These are phyloP conservation scores for Noctua janthe DNA, from an alignment of 2,888 invertebrate genomes.

Conservation along the genomic window DNA sequence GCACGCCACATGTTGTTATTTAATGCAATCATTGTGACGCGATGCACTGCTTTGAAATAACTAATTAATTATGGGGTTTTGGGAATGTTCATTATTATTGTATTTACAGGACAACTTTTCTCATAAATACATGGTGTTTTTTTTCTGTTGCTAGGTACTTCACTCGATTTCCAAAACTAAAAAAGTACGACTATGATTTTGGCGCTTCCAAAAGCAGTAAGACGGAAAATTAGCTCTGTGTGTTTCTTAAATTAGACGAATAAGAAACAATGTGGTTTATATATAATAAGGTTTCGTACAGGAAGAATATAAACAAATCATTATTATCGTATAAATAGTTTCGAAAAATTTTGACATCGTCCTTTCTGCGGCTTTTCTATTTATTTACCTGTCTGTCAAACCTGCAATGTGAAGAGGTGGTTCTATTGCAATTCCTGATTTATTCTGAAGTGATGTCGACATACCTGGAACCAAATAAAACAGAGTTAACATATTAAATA, in stretches of 20 bases:
- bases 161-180: background rate
- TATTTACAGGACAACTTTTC: background rate
- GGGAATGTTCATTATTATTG: background rate
- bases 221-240: background rate
- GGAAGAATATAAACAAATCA: background rate
- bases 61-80: constrained; percentile 14
- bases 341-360: background rate
- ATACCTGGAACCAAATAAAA: constrained; percentile 45
- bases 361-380: background rate
- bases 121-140: background rate
- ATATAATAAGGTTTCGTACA: background rate
- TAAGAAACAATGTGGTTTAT: background rate
- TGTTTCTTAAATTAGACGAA: background rate
- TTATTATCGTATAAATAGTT: background rate
- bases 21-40: constrained; percentile 7
- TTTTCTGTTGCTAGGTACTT: background rate
- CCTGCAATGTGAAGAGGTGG: too few relatives aligned
- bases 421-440: background rate
- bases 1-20: constrained; percentile 31
- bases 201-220: background rate
- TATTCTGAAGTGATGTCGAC: background rate
- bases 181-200: background rate
- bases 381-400: background rate
- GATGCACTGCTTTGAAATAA: constrained; percentile 38
- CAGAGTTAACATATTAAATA: background rate